Evolutionary conservation across 1,140 invertebrate species (phyloP).

Genomic region (Venturia canescens): DNA sequence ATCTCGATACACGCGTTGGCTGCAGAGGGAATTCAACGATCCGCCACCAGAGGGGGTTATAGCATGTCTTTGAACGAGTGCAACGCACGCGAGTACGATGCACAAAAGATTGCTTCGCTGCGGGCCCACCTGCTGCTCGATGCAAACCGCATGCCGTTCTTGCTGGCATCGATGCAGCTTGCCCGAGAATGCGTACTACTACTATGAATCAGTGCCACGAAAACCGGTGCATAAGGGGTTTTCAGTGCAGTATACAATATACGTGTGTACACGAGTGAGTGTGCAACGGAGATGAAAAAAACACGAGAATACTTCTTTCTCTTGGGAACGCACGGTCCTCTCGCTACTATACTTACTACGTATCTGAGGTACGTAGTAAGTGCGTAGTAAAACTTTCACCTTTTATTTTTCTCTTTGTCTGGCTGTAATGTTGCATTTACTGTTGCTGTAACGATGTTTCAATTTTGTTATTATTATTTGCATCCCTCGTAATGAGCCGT

Average conservation of each 20-base stretch:
- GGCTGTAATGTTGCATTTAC: background rate
- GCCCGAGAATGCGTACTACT: slow-evolving; percentile 29
- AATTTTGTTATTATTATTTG: background rate
- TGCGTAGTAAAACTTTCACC: slow-evolving; percentile 27
- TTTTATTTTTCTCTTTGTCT: slow-evolving; percentile 14
- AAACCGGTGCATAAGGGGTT: slow-evolving; percentile 22
- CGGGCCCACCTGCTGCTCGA: slow-evolving; percentile 41
- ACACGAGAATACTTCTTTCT: slow-evolving; percentile 25
- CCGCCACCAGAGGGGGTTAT: slow-evolving; percentile 29
- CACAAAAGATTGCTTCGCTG: slow-evolving; percentile 38
- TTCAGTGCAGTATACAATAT: background rate
- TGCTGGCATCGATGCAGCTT: slow-evolving; percentile 33
- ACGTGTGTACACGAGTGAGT: background rate
- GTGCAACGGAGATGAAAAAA: background rate
- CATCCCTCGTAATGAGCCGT: background rate
- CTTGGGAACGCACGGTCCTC: slow-evolving; percentile 22
- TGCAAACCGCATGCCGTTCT: background rate
- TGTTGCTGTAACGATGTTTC: background rate
- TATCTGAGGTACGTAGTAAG: slow-evolving; percentile 33
- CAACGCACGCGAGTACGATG: slow-evolving; percentile 45
- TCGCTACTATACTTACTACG: slow-evolving; percentile 30
- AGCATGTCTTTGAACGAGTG: slow-evolving; percentile 31
- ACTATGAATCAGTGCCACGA: slow-evolving; percentile 37
- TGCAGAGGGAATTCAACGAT: slow-evolving; percentile 14
- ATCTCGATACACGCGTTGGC: slow-evolving; percentile 10